Percentiles rank a stretch among this genome's conserved stretches.
These are phyloP conservation scores for Cecropterus lyciades DNA, from an alignment of 1,140 invertebrate species.

Conservation along the genomic window DNA sequence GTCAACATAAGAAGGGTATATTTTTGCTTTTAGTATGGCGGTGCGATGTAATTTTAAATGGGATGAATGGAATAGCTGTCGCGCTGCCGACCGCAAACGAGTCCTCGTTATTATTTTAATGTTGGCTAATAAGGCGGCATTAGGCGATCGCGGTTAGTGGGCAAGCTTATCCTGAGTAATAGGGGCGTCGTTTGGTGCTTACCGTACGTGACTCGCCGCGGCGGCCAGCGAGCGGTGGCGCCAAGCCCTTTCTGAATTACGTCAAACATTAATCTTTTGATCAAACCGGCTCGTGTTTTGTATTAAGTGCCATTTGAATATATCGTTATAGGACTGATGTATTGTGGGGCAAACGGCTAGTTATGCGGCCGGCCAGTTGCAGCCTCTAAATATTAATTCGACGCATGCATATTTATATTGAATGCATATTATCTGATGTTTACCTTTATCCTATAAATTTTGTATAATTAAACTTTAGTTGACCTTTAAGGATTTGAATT, in stretches of 20 bases:
- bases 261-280: slow-evolving; percentile 71
- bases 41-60: slow-evolving; percentile 44
- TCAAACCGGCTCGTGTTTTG: slow-evolving; percentile 59
- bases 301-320: slow-evolving; percentile 60
- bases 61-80: slow-evolving; percentile 38
- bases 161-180: slow-evolving; percentile 59
- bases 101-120: slow-evolving; percentile 68
- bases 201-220: slow-evolving; percentile 56
- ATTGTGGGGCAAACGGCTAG: slow-evolving; percentile 44
- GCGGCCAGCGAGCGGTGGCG: slow-evolving; percentile 45
- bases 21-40: slow-evolving; percentile 6
- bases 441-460: slow-evolving; percentile 18
- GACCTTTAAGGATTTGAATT: not conserved
- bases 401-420: slow-evolving; percentile 28
- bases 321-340: slow-evolving; percentile 49
- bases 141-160: slow-evolving; percentile 62
- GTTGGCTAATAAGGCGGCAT: slow-evolving; percentile 61
- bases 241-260: slow-evolving; percentile 65
- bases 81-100: slow-evolving; percentile 42
- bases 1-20: slow-evolving; percentile 9
- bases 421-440: slow-evolving; percentile 21
- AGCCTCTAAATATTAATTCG: slow-evolving; percentile 21
- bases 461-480: slow-evolving; percentile 9
- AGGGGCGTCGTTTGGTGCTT: slow-evolving; percentile 54
- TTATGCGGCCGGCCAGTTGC: slow-evolving; percentile 21